Percentiles rank a stretch among this genome's conserved stretches.
phyloP scores from a whole-genome alignment of 2,888 invertebrate species.

The Hermaeophaga mercurialis region DNA sequence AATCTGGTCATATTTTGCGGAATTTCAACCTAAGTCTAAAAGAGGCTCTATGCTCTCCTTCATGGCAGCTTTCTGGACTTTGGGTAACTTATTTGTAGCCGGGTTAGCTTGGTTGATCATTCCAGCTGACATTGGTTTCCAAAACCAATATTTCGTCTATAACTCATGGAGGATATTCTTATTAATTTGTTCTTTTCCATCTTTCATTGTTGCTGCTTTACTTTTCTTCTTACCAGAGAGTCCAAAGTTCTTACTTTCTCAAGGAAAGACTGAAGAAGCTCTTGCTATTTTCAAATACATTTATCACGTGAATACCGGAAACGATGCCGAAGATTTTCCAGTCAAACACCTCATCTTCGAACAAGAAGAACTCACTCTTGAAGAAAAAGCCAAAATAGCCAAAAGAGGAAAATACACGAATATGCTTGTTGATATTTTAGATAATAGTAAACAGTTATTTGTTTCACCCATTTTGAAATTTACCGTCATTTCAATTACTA shows the following conservation, averaged over 20 bases:
- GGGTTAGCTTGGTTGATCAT: slow-evolving; percentile 80
- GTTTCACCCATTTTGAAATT: slow-evolving; percentile 81
- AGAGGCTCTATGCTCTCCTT: slow-evolving; percentile 91
- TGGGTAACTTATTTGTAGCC: slow-evolving; percentile 90
- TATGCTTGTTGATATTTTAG: slow-evolving; percentile 77
- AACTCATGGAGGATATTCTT: slow-evolving; percentile 94
- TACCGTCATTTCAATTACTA: slow-evolving; percentile 82
- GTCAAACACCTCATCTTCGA: slow-evolving; percentile 72
- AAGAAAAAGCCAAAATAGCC: slow-evolving; percentile 57
- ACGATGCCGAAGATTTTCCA: slow-evolving; percentile 74
- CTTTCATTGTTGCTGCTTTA: slow-evolving; percentile 82
- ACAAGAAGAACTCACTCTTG: slow-evolving; percentile 47
- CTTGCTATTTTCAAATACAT: slow-evolving; percentile 81
- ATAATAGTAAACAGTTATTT: slow-evolving; percentile 82
- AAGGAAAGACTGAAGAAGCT: slow-evolving; percentile 80
- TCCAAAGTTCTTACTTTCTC: slow-evolving; percentile 84
- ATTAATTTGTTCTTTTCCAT: slow-evolving; percentile 85
- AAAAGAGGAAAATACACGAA: slow-evolving; percentile 70
- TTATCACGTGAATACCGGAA: slow-evolving; percentile 81
- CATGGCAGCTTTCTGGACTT: slow-evolving; percentile 95
- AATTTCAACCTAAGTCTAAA: slow-evolving; percentile 90
- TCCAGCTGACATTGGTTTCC: slow-evolving; percentile 74
- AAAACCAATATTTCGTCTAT: slow-evolving; percentile 73
- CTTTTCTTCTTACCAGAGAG: slow-evolving; percentile 87
- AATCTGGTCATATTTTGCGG: slow-evolving; percentile 94